phyloP scores from a whole-genome alignment of 2,797 vertebrate genomes.

The Pangasius djambal region DNA sequence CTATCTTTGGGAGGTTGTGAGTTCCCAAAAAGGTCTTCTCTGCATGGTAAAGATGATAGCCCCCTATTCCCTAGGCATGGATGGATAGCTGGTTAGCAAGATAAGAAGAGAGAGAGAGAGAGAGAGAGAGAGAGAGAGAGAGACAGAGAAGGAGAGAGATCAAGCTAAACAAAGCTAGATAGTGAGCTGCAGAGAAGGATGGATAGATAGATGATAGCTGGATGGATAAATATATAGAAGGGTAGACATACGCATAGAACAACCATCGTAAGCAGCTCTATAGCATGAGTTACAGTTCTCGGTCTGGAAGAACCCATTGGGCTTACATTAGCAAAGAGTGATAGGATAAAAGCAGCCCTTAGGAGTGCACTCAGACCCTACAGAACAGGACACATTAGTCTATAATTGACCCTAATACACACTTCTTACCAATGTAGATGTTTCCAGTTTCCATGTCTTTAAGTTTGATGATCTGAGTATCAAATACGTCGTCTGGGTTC shows the following conservation, averaged over 20 bases:
- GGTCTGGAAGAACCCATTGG: neutral
- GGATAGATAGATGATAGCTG: neutral
- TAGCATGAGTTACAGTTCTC: neutral
- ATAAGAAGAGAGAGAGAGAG: neutral
- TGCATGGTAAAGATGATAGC: neutral
- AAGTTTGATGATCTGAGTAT: conserved; percentile 73
- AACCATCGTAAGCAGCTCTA: neutral
- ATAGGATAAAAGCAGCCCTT: conserved; percentile 3
- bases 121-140: neutral
- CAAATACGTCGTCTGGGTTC: conserved; percentile 68
- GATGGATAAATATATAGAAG: neutral
- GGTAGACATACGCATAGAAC: neutral
- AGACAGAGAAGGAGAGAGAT: neutral
- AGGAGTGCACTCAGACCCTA: neutral
- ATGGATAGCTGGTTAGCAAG: neutral
- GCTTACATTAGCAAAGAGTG: neutral
- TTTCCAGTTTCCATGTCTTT: conserved; percentile 66
- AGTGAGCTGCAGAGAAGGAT: neutral
- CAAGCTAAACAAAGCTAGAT: neutral
- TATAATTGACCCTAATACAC: neutral
- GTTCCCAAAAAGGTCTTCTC: neutral
- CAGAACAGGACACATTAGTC: neutral
- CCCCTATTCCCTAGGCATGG: neutral
- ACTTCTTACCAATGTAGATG: conserved; percentile 81
- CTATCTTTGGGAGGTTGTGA: neutral